Conservation (phyloP, 2,113 vertebrate species). For the Chaetops frenatus region DNA sequence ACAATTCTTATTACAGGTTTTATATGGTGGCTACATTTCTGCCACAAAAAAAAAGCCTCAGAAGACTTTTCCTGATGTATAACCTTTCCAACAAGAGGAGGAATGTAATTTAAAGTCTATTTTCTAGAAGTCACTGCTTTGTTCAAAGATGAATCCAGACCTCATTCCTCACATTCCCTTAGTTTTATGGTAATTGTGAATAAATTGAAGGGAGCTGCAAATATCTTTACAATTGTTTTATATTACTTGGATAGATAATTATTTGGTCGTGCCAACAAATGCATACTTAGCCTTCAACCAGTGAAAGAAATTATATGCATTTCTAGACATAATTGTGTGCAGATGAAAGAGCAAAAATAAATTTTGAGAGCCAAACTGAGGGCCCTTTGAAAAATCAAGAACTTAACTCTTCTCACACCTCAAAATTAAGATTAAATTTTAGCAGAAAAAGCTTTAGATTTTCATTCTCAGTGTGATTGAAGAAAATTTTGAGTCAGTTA, state of each 20-base stretch:
- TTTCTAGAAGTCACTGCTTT: slow-evolving; percentile 7
- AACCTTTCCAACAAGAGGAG: not conserved
- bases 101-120: not conserved
- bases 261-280: slow-evolving; percentile 17
- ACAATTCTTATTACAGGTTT: slow-evolving; percentile 3
- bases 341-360: slow-evolving; percentile 1
- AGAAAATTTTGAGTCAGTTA: not conserved
- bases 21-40: not conserved
- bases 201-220: not conserved
- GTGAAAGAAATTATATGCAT: not conserved
- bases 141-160: not conserved
- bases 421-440: not conserved
- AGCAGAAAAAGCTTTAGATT: not conserved
- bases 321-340: not conserved
- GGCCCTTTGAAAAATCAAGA: not conserved
- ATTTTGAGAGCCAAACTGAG: not conserved
- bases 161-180: slow-evolving; percentile 14
- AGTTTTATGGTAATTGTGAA: not conserved
- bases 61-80: slow-evolving; percentile 5
- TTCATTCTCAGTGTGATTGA: not conserved
- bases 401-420: not conserved
- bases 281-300: not conserved
- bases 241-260: slow-evolving; percentile 39
- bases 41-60: not conserved
- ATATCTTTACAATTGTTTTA: slow-evolving; percentile 23